Evolutionary conservation across 1,140 invertebrate species (phyloP), one percentile per base, ranked within the genome.

Genomic region (Macrostomum lignano): DNA sequence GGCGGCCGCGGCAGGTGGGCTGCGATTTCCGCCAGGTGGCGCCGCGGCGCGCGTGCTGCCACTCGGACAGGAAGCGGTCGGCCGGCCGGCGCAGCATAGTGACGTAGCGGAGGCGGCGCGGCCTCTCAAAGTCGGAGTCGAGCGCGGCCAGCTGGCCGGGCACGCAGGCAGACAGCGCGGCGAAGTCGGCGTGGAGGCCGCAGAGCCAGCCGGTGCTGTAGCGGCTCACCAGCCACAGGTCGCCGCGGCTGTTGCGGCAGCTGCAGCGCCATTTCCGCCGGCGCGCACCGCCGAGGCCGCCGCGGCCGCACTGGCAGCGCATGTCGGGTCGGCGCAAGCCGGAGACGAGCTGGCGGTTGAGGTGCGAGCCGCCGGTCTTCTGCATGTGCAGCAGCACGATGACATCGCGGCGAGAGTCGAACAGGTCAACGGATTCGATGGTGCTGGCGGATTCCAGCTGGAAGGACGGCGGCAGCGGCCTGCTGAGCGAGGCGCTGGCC

Each of bases 181-280:
- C 93, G 73, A 81, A 96, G 61, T 96, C 62, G n/a, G 88, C 82
- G 60, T 96, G 88, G 11, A 96, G 61, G 31, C 88, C 86, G 63
- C 88, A 98, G 46, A 78, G 77, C 88, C 88, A 96, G 30, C 88
- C 88, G 11, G 81, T 91, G 5, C 84, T 91, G 59, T 91, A 93
- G 44, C 88, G 67, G 49, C 81, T 91, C 60, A 98, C 94, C 29
- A 96, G 64, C 88, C 88, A 96, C 6, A 46, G 40, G 3, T 43
- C 46, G 14, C 44, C 43, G 24, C 48, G 47, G 6, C 31, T 39
- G 9, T 46, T 52, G 2, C 40, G 28, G 42, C 51, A 55, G 21
- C 47, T 42, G 39, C 51, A 55, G 21, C 43, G 37, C 35, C 25
- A n/a, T n/a, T 51, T 55, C 17, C 41, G 41, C 2, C 39, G 20